Evolutionary conservation across 2,113 vertebrate species (phyloP).

Genomic region (Ammospiza caudacuta): DNA sequence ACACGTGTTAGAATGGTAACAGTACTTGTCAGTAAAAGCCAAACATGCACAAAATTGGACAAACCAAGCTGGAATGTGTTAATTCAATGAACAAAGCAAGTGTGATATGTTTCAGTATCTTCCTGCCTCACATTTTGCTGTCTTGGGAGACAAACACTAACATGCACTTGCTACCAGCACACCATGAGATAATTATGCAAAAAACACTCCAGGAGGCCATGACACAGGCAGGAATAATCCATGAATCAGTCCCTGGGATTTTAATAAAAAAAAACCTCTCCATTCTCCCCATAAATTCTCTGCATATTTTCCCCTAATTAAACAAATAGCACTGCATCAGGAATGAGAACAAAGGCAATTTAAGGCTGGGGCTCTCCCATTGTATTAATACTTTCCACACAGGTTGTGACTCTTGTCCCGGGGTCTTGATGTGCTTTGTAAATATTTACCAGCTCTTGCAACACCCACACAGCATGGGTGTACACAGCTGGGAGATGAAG

Average conservation of each 20-base stretch:
- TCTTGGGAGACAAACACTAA: background rate
- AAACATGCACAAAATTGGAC: background rate
- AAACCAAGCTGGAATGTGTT: background rate
- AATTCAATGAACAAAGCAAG: background rate
- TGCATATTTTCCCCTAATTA: slow-evolving; percentile 35
- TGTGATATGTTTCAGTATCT: background rate
- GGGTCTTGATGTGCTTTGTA: slow-evolving; percentile 57
- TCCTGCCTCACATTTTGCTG: background rate
- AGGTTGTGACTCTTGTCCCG: slow-evolving; percentile 48
- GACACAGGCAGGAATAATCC: background rate
- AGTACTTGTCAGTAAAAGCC: background rate
- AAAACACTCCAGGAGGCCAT: background rate
- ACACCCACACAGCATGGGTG: slow-evolving; percentile 9
- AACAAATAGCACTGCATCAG: background rate
- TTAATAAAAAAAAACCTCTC: background rate
- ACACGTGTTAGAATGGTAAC: background rate
- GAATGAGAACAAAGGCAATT: slow-evolving; percentile 54
- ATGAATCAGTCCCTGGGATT: background rate
- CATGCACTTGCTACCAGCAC: background rate
- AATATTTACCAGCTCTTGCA: slow-evolving; percentile 66
- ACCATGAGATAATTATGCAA: background rate
- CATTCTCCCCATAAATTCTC: background rate
- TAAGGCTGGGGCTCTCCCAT: slow-evolving; percentile 21
- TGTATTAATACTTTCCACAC: slow-evolving; percentile 49
- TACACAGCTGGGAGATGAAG: slow-evolving; percentile 41